phyloP scores from a whole-genome alignment of 2,888 invertebrate species.

The Taphrorychus bicolor region DNA sequence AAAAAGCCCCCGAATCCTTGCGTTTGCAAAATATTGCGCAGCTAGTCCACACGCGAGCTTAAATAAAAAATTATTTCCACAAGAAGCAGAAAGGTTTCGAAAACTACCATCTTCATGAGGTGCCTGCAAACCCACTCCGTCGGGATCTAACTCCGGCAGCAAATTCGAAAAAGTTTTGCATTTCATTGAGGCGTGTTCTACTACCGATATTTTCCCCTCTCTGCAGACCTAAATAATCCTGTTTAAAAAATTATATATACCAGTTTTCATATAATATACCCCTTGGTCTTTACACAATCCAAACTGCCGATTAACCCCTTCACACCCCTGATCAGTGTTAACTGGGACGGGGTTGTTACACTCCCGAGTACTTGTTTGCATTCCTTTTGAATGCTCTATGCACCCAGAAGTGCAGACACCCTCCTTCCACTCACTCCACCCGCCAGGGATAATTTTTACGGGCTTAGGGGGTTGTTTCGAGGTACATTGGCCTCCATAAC shows the following conservation, averaged over 20 bases:
- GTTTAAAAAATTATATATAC: not conserved
- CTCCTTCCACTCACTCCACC: constrained; percentile 73
- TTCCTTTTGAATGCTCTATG: constrained; percentile 68
- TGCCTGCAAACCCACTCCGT: constrained; percentile 75
- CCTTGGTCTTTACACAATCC: constrained; percentile 72
- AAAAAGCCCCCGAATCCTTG: constrained; percentile 70
- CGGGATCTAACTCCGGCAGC: constrained; percentile 68
- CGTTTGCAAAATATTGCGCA: constrained; percentile 80
- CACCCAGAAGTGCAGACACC: constrained; percentile 73
- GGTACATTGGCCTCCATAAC: constrained; percentile 71
- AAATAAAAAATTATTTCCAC: constrained; percentile 22
- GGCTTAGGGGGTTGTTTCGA: constrained; percentile 57
- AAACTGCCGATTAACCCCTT: constrained; percentile 70
- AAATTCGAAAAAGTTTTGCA: constrained; percentile 70
- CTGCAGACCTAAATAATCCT: constrained; percentile 59
- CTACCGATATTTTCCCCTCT: constrained; percentile 63
- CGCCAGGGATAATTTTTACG: constrained; percentile 59
- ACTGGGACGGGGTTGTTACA: constrained; percentile 64
- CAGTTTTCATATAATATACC: constrained; percentile 66
- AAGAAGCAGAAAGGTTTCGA: not conserved
- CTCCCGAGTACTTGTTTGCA: constrained; percentile 63
- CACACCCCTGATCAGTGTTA: constrained; percentile 66
- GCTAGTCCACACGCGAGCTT: constrained; percentile 77
- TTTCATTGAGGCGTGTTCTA: constrained; percentile 68
- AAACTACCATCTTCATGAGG: constrained; percentile 70